Conservation (phyloP, 2,113 vertebrate species). For the Saguinus imperator region DNA sequence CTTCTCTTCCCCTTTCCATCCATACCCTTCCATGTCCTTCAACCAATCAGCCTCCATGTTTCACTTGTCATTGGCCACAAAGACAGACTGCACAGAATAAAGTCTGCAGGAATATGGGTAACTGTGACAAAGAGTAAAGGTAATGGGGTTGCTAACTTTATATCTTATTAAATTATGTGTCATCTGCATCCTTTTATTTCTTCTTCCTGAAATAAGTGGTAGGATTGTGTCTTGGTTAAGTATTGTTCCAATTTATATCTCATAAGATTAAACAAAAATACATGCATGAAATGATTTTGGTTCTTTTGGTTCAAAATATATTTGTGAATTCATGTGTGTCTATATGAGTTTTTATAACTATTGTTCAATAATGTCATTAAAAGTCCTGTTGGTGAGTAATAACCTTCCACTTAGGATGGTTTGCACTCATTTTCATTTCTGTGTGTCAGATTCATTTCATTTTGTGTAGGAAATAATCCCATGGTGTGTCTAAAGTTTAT, state of each 20-base stretch:
- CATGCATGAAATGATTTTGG: neutral
- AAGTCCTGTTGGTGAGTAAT: neutral
- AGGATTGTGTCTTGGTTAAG: neutral
- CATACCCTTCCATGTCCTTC: slow-evolving; percentile 92
- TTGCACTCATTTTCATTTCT: slow-evolving; percentile 45
- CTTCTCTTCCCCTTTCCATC: slow-evolving; percentile 95
- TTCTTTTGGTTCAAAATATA: neutral
- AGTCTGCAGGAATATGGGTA: slow-evolving; percentile 91
- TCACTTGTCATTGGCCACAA: slow-evolving; percentile 93
- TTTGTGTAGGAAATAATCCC: neutral
- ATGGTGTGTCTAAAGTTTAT: neutral
- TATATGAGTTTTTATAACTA: neutral
- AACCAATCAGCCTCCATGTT: slow-evolving; percentile 94
- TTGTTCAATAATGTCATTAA: neutral
- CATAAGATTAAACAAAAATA: neutral
- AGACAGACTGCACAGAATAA: slow-evolving; percentile 91
- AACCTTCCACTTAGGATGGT: neutral
- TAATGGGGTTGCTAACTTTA: slow-evolving; percentile 89
- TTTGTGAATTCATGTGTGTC: neutral
- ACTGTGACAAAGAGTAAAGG: slow-evolving; percentile 93
- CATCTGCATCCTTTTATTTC: slow-evolving; percentile 50
- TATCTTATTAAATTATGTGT: slow-evolving; percentile 75
- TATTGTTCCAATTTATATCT: neutral
- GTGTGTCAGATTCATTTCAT: slow-evolving; percentile 29
- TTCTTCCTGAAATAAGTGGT: slow-evolving; percentile 13